Evolutionary conservation across 2,888 invertebrate species (phyloP), one percentile per base, ranked within the genome.

Genomic region (Torymus auratus): DNA sequence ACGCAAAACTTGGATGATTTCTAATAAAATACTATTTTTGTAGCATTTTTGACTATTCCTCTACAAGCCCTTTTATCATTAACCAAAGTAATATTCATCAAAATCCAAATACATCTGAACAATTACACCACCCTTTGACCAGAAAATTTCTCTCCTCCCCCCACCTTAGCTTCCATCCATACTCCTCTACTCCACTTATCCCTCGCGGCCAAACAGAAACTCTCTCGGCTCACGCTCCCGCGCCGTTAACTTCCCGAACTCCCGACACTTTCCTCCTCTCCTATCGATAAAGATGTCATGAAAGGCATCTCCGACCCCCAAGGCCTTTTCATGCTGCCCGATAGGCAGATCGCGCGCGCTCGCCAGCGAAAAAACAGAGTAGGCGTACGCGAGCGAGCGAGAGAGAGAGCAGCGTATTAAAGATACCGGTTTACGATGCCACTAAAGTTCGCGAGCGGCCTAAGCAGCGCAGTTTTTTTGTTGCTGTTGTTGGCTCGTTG

Each of bases 401-500:
- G 20, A 20, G 20, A 20, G 41, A 7, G 41, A 41, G 77, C 77
- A 41, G 77, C 77, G 87, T 83, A 88, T 87, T 89, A 88, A 88
- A 89, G 88, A 90, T 89, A 89, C 88, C 87, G 88, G 88, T 89
- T 89, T 90, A 90, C 88, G 89, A 90, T 86, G 87, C 88, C 88
- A 89, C 89, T 90, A 89, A 88, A 89, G 85, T 88, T 86, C 41
- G 55, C 60, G 62, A 17, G 70, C 20, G 12, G 23, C 69, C 50
- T 69, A 74, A 75, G 70, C 58, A 41, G 11, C 13, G 60, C 62
- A 69, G 75, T 58, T n/a, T 41, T 23, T 70, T 77, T 77, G 55
- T 53, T 14, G 55, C 15, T 28, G 14, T 20, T 41, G 17, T 3
- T 4, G 53, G 68, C 28, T 69, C 58, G 65, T 55, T 56, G n/a